phyloP scores from a whole-genome alignment of 2,113 vertebrate species.

The Scolopax mira region DNA sequence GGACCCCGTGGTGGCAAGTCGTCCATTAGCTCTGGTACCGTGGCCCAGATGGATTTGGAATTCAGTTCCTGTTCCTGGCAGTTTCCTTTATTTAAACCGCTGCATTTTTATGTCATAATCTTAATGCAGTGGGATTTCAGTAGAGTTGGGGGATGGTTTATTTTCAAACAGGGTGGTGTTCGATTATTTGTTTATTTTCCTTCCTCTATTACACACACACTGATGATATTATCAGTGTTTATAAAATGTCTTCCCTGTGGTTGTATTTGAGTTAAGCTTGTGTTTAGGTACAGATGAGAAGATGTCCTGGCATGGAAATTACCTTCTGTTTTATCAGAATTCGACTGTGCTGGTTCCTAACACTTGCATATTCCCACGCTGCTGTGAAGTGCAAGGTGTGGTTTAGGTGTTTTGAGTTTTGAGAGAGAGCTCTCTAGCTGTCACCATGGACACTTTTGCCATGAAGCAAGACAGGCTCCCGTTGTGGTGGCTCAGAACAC shows the following conservation, averaged over 20 bases:
- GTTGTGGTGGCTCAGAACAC: not conserved
- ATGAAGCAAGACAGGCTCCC: not conserved
- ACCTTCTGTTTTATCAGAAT: not conserved
- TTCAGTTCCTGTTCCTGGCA: not conserved
- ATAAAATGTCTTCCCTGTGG: not conserved
- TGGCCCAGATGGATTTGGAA: not conserved
- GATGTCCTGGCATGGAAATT: not conserved
- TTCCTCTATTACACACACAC: not conserved
- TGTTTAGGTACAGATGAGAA: not conserved
- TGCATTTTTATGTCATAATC: not conserved
- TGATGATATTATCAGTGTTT: not conserved
- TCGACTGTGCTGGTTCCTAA: not conserved
- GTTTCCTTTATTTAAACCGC: not conserved
- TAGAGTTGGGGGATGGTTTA: not conserved
- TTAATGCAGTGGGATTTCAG: not conserved
- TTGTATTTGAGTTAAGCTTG: not conserved
- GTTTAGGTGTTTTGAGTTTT: not conserved
- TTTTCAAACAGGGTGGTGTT: fast-evolving
- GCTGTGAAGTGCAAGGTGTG: not conserved
- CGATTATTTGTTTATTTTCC: not conserved
- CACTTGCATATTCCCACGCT: not conserved
- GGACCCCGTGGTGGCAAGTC: conserved; percentile 86
- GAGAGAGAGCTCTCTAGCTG: not conserved
- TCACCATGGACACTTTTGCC: not conserved
- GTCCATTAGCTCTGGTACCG: conserved; percentile 89